phyloP scores from a whole-genome alignment of 2,797 vertebrate genomes.

The Hyperoplus immaculatus region DNA sequence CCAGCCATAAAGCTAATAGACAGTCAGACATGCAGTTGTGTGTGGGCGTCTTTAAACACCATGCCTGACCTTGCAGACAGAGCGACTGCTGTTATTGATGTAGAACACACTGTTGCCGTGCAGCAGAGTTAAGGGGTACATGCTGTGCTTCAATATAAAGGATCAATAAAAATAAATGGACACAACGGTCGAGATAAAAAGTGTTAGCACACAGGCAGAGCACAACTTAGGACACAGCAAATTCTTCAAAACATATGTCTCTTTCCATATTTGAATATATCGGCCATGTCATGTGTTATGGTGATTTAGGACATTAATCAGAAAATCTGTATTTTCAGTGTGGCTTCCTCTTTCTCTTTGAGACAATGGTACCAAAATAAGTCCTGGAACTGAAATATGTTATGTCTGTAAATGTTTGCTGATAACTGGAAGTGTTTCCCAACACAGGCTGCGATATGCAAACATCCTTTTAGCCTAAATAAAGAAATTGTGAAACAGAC shows the following conservation, averaged over 20 bases:
- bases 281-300: too few relatives aligned
- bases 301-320: neutral
- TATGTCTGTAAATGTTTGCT: slow-evolving; percentile 35
- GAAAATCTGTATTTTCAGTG: neutral
- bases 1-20: neutral
- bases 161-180: neutral
- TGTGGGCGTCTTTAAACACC: slow-evolving; percentile 19
- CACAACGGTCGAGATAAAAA: neutral
- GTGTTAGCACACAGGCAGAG: neutral
- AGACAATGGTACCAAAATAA: slow-evolving; percentile 11
- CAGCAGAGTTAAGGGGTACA: slow-evolving; percentile 22
- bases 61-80: slow-evolving; percentile 1
- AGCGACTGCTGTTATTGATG: slow-evolving; percentile 21
- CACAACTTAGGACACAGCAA: neutral
- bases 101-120: slow-evolving; percentile 25
- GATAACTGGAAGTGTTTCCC: slow-evolving; percentile 19
- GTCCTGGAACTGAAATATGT: slow-evolving; percentile 25
- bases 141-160: slow-evolving; percentile 20
- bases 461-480: slow-evolving; percentile 36
- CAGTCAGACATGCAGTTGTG: slow-evolving; percentile 12
- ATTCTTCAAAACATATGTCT: too few relatives aligned
- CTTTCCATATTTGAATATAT: neutral
- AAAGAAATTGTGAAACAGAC: slow-evolving; percentile 25
- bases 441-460: slow-evolving; percentile 10
- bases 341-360: neutral